Evolutionary conservation across 2,113 vertebrate genomes (phyloP).

Genomic region (Cheilinus undulatus): DNA sequence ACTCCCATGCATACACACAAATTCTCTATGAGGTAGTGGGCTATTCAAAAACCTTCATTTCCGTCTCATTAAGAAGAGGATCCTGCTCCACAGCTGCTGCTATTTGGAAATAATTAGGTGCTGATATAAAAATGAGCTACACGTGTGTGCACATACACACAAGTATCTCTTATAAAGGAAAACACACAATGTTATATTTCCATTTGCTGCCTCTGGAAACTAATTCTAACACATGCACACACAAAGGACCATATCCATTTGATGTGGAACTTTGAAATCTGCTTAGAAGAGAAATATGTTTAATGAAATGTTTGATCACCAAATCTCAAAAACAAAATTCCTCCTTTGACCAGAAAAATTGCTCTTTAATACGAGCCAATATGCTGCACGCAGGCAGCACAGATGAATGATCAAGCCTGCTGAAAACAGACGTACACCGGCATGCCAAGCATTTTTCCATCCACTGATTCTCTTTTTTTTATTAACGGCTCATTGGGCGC

Average conservation of each 20-base stretch:
- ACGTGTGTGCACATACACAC: background rate
- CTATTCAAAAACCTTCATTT: constrained; percentile 28
- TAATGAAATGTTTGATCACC: constrained; percentile 10
- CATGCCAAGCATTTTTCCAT: background rate
- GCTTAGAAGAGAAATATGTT: background rate
- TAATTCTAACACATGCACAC: background rate
- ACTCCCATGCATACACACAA: constrained; percentile 13
- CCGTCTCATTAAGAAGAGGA: constrained; percentile 39
- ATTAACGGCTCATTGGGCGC: constrained; percentile 36
- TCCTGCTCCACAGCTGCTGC: constrained; percentile 34
- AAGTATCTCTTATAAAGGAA: background rate
- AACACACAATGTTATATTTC: background rate
- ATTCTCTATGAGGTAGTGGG: background rate
- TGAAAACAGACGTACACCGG: background rate
- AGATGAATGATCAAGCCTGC: constrained; percentile 18
- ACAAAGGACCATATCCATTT: background rate
- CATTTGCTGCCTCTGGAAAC: too few relatives aligned
- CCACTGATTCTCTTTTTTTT: constrained; percentile 16
- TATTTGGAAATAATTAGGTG: constrained; percentile 30
- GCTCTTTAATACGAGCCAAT: constrained; percentile 16
- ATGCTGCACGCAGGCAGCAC: background rate
- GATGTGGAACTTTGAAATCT: background rate
- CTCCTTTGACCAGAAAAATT: background rate
- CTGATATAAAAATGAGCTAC: constrained; percentile 5
- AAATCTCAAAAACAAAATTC: background rate